Evolutionary conservation across 2,888 invertebrate genomes (phyloP), one percentile per base, ranked within the genome.

Genomic region (Margaritifera margaritifera): DNA sequence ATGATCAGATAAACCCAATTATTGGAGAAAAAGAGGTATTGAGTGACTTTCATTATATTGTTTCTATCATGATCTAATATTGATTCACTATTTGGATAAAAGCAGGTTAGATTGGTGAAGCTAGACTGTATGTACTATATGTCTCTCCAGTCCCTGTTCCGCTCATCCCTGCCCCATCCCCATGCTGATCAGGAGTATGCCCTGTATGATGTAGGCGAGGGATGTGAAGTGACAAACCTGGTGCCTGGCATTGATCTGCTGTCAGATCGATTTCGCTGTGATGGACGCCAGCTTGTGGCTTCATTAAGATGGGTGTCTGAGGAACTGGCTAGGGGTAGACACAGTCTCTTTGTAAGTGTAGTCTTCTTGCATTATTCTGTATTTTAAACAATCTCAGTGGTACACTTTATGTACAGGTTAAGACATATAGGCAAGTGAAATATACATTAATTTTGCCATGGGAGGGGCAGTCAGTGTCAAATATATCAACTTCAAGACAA

Each of bases 171-270:
- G 66, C 89, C 89, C 42, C 89, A 89, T 77, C 89, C 89, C 6
- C 80, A 71, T 27, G 81, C 88, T 65, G 89, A 90, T 78, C 67
- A 86, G 59, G 89, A 89, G 75, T 90, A 89, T 77, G 88, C 89
- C 50, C 75, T 86, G 72, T 89, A 89, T 70, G 86, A 88, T 69
- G 84, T 89, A 4, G 89, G 88, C 0, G 86, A 88, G 66, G 87
- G 86, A 6, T 88, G 85, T 80, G 88, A 88, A 77, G 87, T 89
- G 25, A 85, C 85, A 24, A 79, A 82, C 72, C 80, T 89, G 50
- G 80, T 89, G 50, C 87, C 89, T 18, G 89, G 89, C 6, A 73
- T 89, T 6, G 87, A 89, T 71, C 75, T 89, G 6, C 76, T 89
- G 56, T 87, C 87, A 6, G 88, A 90, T 66, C 83, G 83, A 69